Percentiles rank a stretch among this genome's conserved stretches.
Conservation (phyloP, 2,113 vertebrate genomes). For the Hemiprocne comata region DNA sequence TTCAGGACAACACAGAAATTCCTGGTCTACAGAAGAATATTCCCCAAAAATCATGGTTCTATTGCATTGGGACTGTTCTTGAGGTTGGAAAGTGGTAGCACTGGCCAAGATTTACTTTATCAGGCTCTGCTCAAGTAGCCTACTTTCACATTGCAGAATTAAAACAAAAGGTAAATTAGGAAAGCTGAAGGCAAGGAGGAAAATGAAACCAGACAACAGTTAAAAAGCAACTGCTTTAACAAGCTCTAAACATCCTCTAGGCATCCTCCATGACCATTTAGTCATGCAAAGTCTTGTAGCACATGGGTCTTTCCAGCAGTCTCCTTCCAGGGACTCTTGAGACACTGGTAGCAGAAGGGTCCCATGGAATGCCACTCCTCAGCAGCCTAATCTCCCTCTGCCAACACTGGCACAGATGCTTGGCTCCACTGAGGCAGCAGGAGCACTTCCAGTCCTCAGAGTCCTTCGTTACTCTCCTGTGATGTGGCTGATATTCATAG, state of each 20-base stretch:
- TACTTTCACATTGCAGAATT: neutral
- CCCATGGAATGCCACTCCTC: neutral
- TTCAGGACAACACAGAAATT: neutral
- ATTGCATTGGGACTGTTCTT: neutral
- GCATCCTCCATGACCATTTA: neutral
- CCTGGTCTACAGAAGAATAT: neutral
- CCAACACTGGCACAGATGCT: neutral
- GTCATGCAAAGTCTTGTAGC: too few species aligned
- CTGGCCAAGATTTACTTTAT: neutral
- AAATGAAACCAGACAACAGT: neutral
- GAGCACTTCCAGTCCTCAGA: neutral
- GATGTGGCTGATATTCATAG: too few species aligned
- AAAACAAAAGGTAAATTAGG: neutral
- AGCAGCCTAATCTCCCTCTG: neutral
- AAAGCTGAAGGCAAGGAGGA: neutral
- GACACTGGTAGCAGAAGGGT: neutral
- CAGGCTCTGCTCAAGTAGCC: neutral
- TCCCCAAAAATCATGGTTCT: neutral
- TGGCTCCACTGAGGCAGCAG: neutral
- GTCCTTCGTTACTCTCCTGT: fast-evolving
- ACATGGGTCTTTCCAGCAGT: neutral
- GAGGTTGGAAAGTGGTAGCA: neutral
- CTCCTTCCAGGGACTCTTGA: neutral
- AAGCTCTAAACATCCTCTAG: neutral
- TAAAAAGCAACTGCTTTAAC: neutral